Evolutionary conservation across 2,888 invertebrate genomes (phyloP), one percentile per base, ranked within the genome.

Genomic region (Allophyes oxyacanthae): DNA sequence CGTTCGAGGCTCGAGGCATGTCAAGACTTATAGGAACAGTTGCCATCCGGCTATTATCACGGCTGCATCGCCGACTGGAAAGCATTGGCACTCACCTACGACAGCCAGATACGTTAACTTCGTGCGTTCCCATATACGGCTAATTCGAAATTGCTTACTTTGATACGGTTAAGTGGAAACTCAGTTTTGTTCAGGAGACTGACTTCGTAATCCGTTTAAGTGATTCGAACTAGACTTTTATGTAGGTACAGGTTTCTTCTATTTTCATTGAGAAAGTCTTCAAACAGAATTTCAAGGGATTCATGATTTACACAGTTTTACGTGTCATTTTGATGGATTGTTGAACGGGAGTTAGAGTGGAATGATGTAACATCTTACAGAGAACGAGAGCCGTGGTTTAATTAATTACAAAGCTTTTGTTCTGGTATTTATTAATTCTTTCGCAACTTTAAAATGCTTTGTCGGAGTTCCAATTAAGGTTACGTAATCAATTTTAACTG

Each of bases 81-180:
- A 78, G 64, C 64, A 66, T 61, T 75, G 48, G 59, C 53, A 56
- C 57, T 68, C 32, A 58, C 63, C 49, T 54, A 55, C 52, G 58
- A 66, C 60, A 53, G 32, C 61, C 57, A 55, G 58, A 75, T 69
- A 69, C 30, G 51, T 50, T 52, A 52, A 52, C 71, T 63, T 71
- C 75, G 77, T 77, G 72, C 55, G 45, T 49, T 51, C 32, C 74
- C 75, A 49, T 75, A 70, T 62, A 66, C 44, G 66, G 70, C 57
- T 64, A 58, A 69, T 72, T 64, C 48, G 57, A 70, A 70, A 70
- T 66, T 64, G 54, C 58, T 61, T 50, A 38, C 52, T 61, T 50
- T 62, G 66, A 70, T 66, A 74, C 33, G 54, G 40, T 55, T 67
- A 61, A 72, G 45, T 59, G 43, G 52, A 52, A 69, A 58, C 8